phyloP scores from a whole-genome alignment of 2,113 vertebrate species.

The Podarcis raffonei region DNA sequence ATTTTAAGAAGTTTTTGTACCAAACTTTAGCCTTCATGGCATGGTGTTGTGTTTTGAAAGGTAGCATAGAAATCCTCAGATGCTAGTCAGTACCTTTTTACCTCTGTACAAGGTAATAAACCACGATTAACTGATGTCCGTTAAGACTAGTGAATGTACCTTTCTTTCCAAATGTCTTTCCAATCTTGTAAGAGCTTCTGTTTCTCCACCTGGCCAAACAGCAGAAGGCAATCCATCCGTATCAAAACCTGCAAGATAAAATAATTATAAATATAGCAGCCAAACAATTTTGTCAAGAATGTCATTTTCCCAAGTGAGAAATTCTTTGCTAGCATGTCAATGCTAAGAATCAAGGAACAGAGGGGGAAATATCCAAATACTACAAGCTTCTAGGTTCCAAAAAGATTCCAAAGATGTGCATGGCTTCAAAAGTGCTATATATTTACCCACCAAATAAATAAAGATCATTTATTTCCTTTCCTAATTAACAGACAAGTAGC shows the following conservation, averaged over 20 bases:
- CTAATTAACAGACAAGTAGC: background rate
- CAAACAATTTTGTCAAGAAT: background rate
- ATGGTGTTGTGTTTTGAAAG: background rate
- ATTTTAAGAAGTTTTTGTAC: background rate
- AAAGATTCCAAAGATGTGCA: background rate
- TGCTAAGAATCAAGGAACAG: background rate
- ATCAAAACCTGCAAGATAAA: slow-evolving; percentile 86
- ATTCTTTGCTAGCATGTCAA: background rate
- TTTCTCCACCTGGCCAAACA: slow-evolving; percentile 95
- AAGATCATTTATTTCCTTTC: background rate
- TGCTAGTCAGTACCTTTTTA: background rate
- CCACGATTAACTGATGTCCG: background rate
- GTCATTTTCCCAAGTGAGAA: background rate
- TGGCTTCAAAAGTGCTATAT: background rate
- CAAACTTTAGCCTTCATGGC: background rate
- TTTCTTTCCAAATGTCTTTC: slow-evolving; percentile 95
- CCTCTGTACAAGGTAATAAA: background rate
- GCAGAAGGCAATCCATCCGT: slow-evolving; percentile 89
- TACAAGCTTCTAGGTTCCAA: background rate
- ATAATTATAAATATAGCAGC: background rate
- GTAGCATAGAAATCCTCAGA: background rate
- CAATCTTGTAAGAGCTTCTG: slow-evolving; percentile 91
- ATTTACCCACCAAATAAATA: background rate
- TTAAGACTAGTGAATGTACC: slow-evolving; percentile 68
- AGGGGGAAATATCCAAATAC: background rate